Base-by-base conservation (phyloP, 1,140 invertebrate genomes). In the Caerostris extrusa region DNA sequence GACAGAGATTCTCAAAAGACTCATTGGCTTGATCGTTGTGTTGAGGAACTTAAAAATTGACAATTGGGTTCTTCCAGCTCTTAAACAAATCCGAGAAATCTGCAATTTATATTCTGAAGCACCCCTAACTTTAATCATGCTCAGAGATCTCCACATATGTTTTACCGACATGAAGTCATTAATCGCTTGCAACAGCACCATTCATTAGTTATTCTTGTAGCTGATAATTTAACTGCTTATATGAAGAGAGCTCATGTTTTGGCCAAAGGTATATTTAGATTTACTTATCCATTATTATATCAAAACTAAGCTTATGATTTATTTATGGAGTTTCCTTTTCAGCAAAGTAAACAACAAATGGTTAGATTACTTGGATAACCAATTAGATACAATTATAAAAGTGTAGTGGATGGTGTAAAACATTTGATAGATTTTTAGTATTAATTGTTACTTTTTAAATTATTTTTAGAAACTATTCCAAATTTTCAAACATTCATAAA, bases 21-120 rank as follows among this genome's bases (percentile, higher is more conserved):
- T 81, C 97, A 98, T 88, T 99, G 99, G 99, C 96, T 99, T 82
- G 98, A 99, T 95, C 98, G 98, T 95, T 99, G 99, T 96, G 98
- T 99, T 14, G 98, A 99, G 95, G 98, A 99, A 96, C 96, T 99
- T 57, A 99, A 99, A 95, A 97, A 97, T 50, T 91, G 98, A 98
- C 95, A 96, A 96, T 91, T 99, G 98, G 98, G 99, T 98, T 8
- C 96, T 99, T 95, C 98, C 99, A 55, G 98, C 99, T 10, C 96
- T 99, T 71, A 99, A 99, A 96, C 98, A 99, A 96, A 99, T 99
- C 95, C 97, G 98, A 61, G 99, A 99, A 96, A 99, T 99, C 94
- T 99, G 98, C 96, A 98, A 98, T 95, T 96, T 99, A 89, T 99
- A 99, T 95, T 95, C 96, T 34, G 98, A 99, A 97, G 97, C 96